phyloP scores from a whole-genome alignment of 2,797 vertebrate species.

The Saxicola maurus region DNA sequence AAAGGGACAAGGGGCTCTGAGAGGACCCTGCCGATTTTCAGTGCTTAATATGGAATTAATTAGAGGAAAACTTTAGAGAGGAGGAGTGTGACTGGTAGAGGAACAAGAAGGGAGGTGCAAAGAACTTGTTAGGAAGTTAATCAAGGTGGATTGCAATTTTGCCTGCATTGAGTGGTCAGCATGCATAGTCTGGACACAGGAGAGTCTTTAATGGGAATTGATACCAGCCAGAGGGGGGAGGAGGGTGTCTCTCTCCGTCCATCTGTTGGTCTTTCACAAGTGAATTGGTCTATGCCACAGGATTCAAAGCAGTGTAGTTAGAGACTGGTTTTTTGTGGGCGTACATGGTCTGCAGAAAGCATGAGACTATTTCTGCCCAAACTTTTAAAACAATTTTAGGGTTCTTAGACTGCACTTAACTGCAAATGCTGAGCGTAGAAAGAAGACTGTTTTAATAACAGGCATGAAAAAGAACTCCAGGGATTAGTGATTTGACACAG shows the following conservation, averaged over 20 bases:
- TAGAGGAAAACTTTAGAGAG: slow-evolving; percentile 9
- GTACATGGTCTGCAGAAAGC: background rate
- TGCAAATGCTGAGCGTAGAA: background rate
- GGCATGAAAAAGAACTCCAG: background rate
- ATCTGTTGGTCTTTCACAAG: slow-evolving; percentile 41
- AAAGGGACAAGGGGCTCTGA: slow-evolving; percentile 37
- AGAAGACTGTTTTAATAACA: background rate
- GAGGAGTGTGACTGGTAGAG: background rate
- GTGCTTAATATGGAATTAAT: slow-evolving; percentile 40
- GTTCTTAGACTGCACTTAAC: background rate
- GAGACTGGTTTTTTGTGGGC: fast-evolving
- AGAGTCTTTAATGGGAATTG: background rate
- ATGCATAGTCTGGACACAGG: background rate
- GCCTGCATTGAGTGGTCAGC: background rate
- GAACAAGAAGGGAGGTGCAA: background rate
- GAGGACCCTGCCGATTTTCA: background rate
- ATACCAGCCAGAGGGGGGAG: slow-evolving; percentile 6
- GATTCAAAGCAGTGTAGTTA: background rate
- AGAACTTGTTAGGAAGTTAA: slow-evolving; percentile 75
- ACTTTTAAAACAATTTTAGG: background rate
- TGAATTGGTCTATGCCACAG: background rate
- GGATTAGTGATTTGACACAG: background rate
- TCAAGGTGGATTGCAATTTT: background rate
- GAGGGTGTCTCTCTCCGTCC: slow-evolving; percentile 30
- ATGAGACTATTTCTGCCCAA: background rate